Evolutionary conservation across 2,113 vertebrate genomes (phyloP).

Genomic region (Laticauda colubrina): DNA sequence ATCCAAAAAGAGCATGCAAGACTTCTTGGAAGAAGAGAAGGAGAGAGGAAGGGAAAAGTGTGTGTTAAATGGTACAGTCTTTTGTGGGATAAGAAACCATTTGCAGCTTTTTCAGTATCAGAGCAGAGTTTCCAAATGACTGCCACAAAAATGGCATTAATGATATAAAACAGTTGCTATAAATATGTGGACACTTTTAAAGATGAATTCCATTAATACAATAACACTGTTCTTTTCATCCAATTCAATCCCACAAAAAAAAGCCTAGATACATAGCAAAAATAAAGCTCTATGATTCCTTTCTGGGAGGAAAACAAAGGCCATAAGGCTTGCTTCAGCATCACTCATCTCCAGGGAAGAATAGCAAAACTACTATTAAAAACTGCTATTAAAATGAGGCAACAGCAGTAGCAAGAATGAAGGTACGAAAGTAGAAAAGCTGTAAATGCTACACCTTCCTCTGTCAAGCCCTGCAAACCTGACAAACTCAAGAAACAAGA

Average conservation of each 20-base stretch:
- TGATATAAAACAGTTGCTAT: background rate
- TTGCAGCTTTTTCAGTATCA: background rate
- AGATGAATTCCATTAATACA: background rate
- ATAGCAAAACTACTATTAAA: background rate
- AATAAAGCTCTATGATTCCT: background rate
- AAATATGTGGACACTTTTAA: background rate
- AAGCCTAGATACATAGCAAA: background rate
- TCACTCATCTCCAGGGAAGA: background rate
- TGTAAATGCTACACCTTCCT: background rate
- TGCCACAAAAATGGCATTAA: background rate
- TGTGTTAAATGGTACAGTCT: background rate
- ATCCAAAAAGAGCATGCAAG: background rate
- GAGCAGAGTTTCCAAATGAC: background rate
- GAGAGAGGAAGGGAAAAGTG: background rate
- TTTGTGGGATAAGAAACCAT: background rate
- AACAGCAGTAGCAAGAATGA: background rate
- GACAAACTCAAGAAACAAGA: background rate
- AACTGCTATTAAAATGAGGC: background rate
- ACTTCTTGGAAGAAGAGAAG: background rate
- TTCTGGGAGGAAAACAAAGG: background rate
- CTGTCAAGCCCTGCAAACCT: background rate
- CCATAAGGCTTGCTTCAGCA: background rate
- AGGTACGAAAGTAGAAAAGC: background rate
- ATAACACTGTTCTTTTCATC: background rate
- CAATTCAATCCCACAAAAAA: background rate